These are phyloP conservation scores for Dendronephthya gigantea DNA, from an alignment of 64 coral and sea anemone species.

Conservation along the genomic window DNA sequence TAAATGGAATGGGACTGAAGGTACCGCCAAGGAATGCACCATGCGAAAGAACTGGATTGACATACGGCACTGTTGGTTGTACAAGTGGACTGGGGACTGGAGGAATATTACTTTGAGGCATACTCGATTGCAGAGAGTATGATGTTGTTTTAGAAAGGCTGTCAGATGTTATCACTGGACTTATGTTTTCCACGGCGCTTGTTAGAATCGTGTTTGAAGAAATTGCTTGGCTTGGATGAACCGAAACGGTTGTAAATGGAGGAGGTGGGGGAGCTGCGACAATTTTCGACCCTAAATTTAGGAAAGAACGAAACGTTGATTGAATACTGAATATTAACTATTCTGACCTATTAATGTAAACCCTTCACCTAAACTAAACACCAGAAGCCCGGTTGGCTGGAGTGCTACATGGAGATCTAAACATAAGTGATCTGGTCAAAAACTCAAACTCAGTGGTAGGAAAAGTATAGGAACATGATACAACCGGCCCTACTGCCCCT, in stretches of 20 bases:
- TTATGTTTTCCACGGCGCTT: not conserved
- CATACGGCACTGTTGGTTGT: conserved; percentile 22
- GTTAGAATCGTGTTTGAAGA: not conserved
- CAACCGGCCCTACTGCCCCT: too few species aligned
- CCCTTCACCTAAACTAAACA: too few species aligned
- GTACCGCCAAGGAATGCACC: not conserved
- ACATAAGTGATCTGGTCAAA: too few species aligned
- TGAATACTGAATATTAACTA: too few species aligned
- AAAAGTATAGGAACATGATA: too few species aligned
- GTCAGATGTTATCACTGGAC: not conserved
- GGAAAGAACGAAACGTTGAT: too few species aligned
- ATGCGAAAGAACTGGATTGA: not conserved
- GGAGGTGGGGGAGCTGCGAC: not conserved
- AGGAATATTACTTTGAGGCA: not conserved
- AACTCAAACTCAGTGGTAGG: too few species aligned
- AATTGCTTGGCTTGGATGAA: not conserved
- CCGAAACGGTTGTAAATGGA: not conserved
- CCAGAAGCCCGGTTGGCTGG: too few species aligned
- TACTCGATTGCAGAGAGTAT: not conserved
- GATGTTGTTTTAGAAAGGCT: not conserved
- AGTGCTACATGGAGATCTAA: too few species aligned
- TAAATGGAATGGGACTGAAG: not conserved
- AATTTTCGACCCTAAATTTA: too few species aligned
- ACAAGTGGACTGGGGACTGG: not conserved
- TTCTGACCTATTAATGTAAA: too few species aligned